Conservation (phyloP, 2,113 vertebrate genomes). For the Dermatemys mawii region DNA sequence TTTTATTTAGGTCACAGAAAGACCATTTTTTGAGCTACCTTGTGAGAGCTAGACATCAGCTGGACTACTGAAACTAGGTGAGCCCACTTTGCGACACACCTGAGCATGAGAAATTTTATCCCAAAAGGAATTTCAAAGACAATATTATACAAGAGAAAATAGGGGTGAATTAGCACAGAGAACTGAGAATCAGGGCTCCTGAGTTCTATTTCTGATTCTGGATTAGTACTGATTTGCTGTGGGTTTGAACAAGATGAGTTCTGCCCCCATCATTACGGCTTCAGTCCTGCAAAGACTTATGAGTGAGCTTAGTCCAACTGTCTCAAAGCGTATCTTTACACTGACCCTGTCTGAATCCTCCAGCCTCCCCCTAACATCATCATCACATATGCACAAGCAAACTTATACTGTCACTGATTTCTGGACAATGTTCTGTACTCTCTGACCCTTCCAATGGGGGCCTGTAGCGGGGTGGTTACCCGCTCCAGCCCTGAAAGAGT, state of each 20-base stretch:
- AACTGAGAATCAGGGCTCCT: neutral
- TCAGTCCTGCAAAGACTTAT: neutral
- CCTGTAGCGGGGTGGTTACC: no score
- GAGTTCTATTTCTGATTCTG: conserved; percentile 9
- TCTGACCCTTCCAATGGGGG: conserved; percentile 4
- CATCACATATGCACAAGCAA: neutral
- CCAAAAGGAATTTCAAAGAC: conserved; percentile 15
- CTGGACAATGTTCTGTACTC: neutral
- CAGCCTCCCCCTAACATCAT: conserved; percentile 16
- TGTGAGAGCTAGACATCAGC: neutral
- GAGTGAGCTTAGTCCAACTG: neutral
- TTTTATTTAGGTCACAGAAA: neutral
- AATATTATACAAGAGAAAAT: neutral
- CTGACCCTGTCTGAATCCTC: neutral
- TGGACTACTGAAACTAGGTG: neutral
- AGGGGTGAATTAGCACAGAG: neutral
- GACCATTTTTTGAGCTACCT: neutral
- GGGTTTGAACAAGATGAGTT: neutral
- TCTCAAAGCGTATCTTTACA: neutral
- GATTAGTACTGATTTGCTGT: conserved; percentile 14
- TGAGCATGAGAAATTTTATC: neutral
- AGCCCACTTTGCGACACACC: neutral
- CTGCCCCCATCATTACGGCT: neutral
- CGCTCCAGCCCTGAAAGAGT: no score
- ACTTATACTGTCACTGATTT: conserved; percentile 32